Base-by-base conservation (phyloP, 2,113 vertebrate species). In the Ibidorhyncha struthersii region DNA sequence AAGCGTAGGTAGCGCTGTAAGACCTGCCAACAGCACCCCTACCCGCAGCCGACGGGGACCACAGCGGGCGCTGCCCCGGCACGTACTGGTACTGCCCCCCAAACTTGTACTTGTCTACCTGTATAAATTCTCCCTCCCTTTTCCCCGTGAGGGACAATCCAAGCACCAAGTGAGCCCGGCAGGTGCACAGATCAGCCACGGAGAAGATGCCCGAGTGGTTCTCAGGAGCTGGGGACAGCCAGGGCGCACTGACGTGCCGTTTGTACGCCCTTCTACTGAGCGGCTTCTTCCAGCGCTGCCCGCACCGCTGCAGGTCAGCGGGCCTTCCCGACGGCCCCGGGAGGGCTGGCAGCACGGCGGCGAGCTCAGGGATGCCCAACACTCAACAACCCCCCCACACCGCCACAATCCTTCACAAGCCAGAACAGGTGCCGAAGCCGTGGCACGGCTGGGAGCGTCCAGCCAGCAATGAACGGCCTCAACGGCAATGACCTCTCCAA, bases 301-400 rank as follows among this genome's bases (percentile, higher is more conserved):
- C 22, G 22, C 11, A 3, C 21, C 3, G 20, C 21, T 12, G 49
- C 45, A 20, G 8, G 45, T 47, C 8, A 20, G 20, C 45, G 19
- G 9, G 18, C 45, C 45, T 47, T 47, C 45, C 45, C 20, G 18
- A 47, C 43, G 40, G 40, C 20, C 7, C 55, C 17, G 55, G 55
- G 19, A 34, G 32, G 30, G 8, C 55, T 21, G 55, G 34, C 38
- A 36, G 20, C 12, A 15, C 15, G 15, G 32, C 27, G 32, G 20
- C 49, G 19, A 30, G 32, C 40, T 36, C 40, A 16, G 27, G n/a
- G 40, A 9, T 9, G 12, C 16, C 15, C 26, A 45, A 18, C 52
- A 29, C 17, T 11, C 61, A 29, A 8, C 14, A 1, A 13, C 10
- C 11, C 41, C 40, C 27, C 8, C 4, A 30, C 2, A 3, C 19